Evolutionary conservation across 2,888 invertebrate species (phyloP).

Genomic region (Nebria salina): DNA sequence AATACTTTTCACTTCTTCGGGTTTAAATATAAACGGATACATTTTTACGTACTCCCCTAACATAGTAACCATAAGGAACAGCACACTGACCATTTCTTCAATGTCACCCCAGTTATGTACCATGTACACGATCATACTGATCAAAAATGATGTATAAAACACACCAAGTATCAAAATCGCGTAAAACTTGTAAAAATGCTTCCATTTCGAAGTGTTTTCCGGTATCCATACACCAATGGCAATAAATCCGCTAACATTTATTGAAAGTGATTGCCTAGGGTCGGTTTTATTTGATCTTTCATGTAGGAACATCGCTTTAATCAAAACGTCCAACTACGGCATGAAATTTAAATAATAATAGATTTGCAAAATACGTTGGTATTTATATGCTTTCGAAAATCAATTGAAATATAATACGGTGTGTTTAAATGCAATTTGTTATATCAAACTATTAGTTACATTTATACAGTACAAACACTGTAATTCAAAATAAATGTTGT

Average conservation of each 20-base stretch:
- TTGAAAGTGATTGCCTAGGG: slow-evolving; percentile 28
- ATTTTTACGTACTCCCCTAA: slow-evolving; percentile 25
- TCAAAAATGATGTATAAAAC: slow-evolving; percentile 37
- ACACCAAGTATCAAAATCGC: slow-evolving; percentile 44
- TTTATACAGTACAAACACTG: neutral
- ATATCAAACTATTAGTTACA: neutral
- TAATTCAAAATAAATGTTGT: neutral
- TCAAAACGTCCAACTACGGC: neutral
- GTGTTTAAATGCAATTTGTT: neutral
- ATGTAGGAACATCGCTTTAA: neutral
- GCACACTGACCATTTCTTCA: slow-evolving; percentile 38
- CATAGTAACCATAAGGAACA: slow-evolving; percentile 30
- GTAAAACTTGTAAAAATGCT: slow-evolving; percentile 22
- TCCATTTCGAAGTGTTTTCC: slow-evolving; percentile 7
- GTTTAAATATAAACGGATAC: slow-evolving; percentile 27
- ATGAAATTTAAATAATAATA: neutral
- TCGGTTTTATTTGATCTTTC: neutral
- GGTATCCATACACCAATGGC: slow-evolving; percentile 32
- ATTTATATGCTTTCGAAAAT: neutral
- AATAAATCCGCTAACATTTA: slow-evolving; percentile 23
- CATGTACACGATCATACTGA: slow-evolving; percentile 46
- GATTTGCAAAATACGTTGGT: neutral
- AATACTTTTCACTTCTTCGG: slow-evolving; percentile 15
- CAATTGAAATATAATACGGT: neutral
- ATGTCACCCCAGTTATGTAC: slow-evolving; percentile 46